These are phyloP conservation scores for Napeogenes inachia DNA, from an alignment of 2,888 invertebrate genomes.

Conservation along the genomic window DNA sequence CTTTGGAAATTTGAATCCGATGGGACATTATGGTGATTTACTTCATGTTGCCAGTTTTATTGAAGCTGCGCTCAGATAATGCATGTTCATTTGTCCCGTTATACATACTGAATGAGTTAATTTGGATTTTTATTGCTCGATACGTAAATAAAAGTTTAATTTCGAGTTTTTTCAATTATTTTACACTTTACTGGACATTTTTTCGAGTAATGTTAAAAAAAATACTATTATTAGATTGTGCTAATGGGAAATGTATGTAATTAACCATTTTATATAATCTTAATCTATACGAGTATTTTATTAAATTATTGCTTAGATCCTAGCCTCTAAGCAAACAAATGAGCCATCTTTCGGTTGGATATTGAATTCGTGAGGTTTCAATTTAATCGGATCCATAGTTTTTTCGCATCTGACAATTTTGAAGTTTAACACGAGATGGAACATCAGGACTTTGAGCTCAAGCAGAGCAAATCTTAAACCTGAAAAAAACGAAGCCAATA, in stretches of 20 bases:
- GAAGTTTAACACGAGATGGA: constrained; percentile 49
- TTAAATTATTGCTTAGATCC: constrained; percentile 9
- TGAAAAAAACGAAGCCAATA: constrained; percentile 29
- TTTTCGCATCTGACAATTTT: constrained; percentile 49
- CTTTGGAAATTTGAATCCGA: constrained; percentile 11
- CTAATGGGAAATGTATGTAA: too few relatives aligned
- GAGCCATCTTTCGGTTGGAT: constrained; percentile 47
- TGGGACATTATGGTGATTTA: constrained; percentile 22
- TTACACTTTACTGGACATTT: not conserved
- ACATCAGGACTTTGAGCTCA: constrained; percentile 55
- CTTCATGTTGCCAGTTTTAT: constrained; percentile 15
- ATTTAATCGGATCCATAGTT: constrained; percentile 52
- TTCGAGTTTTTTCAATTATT: constrained; percentile 1
- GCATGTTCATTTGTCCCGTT: constrained; percentile 22
- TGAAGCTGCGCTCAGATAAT: constrained; percentile 17
- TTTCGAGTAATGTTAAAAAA: too few relatives aligned
- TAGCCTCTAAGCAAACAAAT: constrained; percentile 44
- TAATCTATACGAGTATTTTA: not conserved
- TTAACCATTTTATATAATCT: not conserved
- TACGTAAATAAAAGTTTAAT: not conserved
- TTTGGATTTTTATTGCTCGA: constrained; percentile 23
- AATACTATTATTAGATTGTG: too few relatives aligned
- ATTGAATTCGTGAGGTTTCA: constrained; percentile 41
- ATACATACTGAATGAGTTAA: constrained; percentile 24
- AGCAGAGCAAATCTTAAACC: constrained; percentile 60